A percentile compares a stretch with the other conserved stretches of the same genome.
Evolutionary conservation across 2,113 vertebrate species (phyloP).

Genomic region (Pica pica): DNA sequence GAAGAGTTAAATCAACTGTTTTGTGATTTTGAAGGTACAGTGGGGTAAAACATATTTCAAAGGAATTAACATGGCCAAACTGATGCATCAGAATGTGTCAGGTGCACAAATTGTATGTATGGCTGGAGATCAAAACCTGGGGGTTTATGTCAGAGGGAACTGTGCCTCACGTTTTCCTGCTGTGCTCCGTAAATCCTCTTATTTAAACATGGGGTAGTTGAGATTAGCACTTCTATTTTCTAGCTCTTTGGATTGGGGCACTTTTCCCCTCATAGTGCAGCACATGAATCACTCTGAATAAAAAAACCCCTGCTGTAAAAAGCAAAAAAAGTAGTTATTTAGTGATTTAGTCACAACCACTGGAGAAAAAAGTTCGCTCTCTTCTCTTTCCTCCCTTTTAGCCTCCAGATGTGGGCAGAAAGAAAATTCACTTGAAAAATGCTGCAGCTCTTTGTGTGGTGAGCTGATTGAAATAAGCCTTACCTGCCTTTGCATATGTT

Average conservation of each 20-base stretch:
- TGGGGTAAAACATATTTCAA: not conserved
- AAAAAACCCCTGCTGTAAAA: not conserved
- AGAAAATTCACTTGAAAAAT: not conserved
- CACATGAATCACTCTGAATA: not conserved
- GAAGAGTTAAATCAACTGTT: not conserved
- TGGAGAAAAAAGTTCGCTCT: not conserved
- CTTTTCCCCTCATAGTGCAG: not conserved
- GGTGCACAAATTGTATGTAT: rapidly evolving
- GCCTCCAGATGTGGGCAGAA: not conserved
- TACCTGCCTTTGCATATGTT: not conserved
- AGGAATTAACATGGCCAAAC: not conserved
- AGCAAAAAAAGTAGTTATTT: not conserved
- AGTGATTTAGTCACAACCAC: not conserved
- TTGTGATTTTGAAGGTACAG: not conserved
- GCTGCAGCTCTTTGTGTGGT: not conserved
- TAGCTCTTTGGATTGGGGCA: not conserved
- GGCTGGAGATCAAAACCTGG: not conserved
- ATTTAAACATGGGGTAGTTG: not conserved
- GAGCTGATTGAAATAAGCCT: not conserved
- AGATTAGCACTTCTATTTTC: not conserved
- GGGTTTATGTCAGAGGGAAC: not conserved
- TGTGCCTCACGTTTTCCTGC: not conserved
- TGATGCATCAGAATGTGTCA: not conserved
- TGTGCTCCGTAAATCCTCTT: not conserved
- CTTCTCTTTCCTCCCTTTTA: not conserved